phyloP scores from a whole-genome alignment of 2,888 invertebrate genomes.

The Tortrix viridana region DNA sequence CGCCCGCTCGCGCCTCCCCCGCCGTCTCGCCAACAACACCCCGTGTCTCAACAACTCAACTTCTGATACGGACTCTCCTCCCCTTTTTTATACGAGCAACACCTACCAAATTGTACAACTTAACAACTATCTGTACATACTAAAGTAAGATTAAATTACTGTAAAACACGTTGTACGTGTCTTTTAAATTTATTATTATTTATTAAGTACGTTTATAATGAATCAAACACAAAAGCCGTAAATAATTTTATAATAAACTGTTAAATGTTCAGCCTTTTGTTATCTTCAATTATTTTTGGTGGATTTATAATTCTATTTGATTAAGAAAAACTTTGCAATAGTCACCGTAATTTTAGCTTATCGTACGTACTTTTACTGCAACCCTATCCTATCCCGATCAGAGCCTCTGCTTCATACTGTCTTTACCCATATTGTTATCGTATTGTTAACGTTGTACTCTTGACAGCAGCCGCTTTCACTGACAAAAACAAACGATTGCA shows the following conservation, averaged over 20 bases:
- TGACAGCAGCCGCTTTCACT: too few relatives aligned
- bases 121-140: slow-evolving; percentile 75
- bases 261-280: slow-evolving; percentile 71
- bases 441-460: too few relatives aligned
- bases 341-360: background rate
- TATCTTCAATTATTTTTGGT: slow-evolving; percentile 60
- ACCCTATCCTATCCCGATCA: background rate
- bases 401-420: background rate
- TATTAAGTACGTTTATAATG: slow-evolving; percentile 81
- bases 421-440: too few relatives aligned
- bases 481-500: too few relatives aligned
- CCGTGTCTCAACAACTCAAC: slow-evolving; percentile 56
- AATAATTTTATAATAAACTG: slow-evolving; percentile 83
- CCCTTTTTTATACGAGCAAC: slow-evolving; percentile 76
- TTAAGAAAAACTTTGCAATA: slow-evolving; percentile 8
- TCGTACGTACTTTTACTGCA: slow-evolving; percentile 2
- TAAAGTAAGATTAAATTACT: slow-evolving; percentile 82
- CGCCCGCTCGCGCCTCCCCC: slow-evolving; percentile 47
- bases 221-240: slow-evolving; percentile 74
- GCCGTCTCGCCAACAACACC: slow-evolving; percentile 49
- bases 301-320: slow-evolving; percentile 10
- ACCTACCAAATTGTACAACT: slow-evolving; percentile 72
- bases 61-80: slow-evolving; percentile 70
- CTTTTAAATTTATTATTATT: slow-evolving; percentile 79
- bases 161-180: slow-evolving; percentile 83